Evolutionary conservation across 2,113 vertebrate genomes (phyloP), one percentile per base, ranked within the genome.

Genomic region (Piaya cayana): DNA sequence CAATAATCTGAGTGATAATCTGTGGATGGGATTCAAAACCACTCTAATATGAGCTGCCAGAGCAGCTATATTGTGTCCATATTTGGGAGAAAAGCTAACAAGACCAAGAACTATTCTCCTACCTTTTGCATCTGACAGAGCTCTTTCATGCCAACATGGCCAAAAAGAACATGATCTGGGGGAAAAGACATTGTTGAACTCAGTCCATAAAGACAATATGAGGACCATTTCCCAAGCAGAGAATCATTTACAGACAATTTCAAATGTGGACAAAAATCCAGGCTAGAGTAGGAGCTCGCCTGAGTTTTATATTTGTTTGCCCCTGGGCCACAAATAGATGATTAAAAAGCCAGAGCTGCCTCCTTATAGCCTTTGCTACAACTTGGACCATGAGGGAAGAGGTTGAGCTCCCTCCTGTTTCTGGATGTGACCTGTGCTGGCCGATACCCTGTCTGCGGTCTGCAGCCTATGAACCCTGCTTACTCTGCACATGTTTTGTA

Each of bases 221-320:
- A 53, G 5, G 15, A 70, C 6, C 3, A 29, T 55, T 80, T 69
- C 52, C 37, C 36, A 88, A 70, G 64, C 6, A 74, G 30, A 89
- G 18, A 59, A 69, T 27, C 20, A 5, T 21, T 82, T 15, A 17
- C 21, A 17, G 42, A 17, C 23, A 70, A 43, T 70, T 56, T 47
- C 43, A 87, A 60, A 69, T 2, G 14, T 18, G 20, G 32, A 34
- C 14, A 85, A 82, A 95, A 82, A 34, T 36, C 36, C 30, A 75
- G 4, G 6, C 21, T 0, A 0, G 15, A 34, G 21, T 18, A 4
- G 16, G 22, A 42, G n/a, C 69, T 91, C 53, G 85, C 2, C 6
- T 64, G 29, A 62, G 21, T 37, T 90, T 85, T 82, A 13, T 21
- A 14, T 50, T 80, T 72, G 3, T 82, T 87, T 87, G 30, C 8